Conservation (phyloP, 2,888 invertebrate genomes). For the Harpagoxenus sublaevis region DNA sequence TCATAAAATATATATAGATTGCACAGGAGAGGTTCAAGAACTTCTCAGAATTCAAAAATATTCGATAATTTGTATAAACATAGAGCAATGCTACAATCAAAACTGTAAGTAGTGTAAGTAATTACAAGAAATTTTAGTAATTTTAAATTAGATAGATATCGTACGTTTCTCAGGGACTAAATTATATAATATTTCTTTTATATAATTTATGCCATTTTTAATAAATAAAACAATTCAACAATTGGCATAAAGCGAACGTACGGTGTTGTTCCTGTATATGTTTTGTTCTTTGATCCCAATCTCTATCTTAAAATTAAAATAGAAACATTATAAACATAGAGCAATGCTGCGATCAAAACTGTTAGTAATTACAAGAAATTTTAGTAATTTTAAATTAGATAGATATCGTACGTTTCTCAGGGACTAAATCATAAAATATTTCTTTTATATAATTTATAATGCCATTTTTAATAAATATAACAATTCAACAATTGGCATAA, state of each 20-base stretch:
- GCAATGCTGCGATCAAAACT: neutral
- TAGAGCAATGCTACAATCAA: neutral
- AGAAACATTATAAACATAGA: neutral
- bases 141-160: neutral
- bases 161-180: neutral
- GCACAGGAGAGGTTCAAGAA: neutral
- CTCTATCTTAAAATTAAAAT: neutral
- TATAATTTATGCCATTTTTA: slow-evolving; percentile 17
- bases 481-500: neutral
- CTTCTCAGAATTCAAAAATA: neutral
- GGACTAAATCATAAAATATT: neutral
- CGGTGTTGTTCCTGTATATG: neutral
- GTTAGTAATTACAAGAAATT: neutral
- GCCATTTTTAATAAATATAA: slow-evolving; percentile 15
- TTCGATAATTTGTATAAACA: neutral
- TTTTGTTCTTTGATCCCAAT: neutral
- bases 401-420: neutral
- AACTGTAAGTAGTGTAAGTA: neutral
- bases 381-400: slow-evolving; percentile 2
- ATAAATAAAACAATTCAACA: slow-evolving; percentile 14
- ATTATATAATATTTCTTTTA: neutral
- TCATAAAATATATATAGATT: neutral
- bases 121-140: neutral
- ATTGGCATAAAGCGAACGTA: neutral
- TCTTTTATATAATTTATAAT: slow-evolving; percentile 20